Conservation (phyloP, 2,888 invertebrate species). For the Temnothorax ravouxi region DNA sequence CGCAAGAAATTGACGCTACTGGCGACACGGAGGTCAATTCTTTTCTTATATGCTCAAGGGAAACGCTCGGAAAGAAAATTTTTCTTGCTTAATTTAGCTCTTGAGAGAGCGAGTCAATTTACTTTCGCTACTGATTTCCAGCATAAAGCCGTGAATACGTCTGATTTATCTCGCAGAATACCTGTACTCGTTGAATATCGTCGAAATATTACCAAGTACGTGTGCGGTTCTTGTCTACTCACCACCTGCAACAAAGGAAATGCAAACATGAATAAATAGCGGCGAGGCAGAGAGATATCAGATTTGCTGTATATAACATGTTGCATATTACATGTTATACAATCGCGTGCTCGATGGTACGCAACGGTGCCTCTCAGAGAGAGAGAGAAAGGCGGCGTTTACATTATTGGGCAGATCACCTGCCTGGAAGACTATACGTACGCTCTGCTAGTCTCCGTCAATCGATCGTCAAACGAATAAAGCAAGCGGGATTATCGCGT, state of each 20-base stretch:
- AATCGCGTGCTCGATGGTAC: constrained; percentile 52
- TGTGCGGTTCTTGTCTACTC: constrained; percentile 65
- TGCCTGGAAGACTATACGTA: constrained; percentile 50
- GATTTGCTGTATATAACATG: constrained; percentile 36
- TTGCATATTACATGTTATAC: constrained; percentile 48
- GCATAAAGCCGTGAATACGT: not conserved
- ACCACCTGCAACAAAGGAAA: constrained; percentile 78
- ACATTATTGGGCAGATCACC: constrained; percentile 46
- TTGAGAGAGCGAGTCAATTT: constrained; percentile 34
- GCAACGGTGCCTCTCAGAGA: constrained; percentile 49
- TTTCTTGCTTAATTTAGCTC: constrained; percentile 26
- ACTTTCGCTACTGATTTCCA: constrained; percentile 29
- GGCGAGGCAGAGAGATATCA: constrained; percentile 29
- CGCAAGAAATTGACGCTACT: not conserved
- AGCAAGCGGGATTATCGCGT: constrained; percentile 44
- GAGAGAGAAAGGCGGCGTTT: constrained; percentile 47
- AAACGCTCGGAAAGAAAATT: constrained; percentile 1
- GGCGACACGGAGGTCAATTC: constrained; percentile 24
- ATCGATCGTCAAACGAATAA: constrained; percentile 54
- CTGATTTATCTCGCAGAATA: constrained; percentile 27
- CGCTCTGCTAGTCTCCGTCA: constrained; percentile 48
- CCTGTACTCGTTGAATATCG: constrained; percentile 13
- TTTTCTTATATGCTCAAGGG: constrained; percentile 16
- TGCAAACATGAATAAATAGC: constrained; percentile 55
- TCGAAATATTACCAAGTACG: not conserved